phyloP scores from a whole-genome alignment of 1,140 invertebrate genomes.

The Globodera ellingtonae region DNA sequence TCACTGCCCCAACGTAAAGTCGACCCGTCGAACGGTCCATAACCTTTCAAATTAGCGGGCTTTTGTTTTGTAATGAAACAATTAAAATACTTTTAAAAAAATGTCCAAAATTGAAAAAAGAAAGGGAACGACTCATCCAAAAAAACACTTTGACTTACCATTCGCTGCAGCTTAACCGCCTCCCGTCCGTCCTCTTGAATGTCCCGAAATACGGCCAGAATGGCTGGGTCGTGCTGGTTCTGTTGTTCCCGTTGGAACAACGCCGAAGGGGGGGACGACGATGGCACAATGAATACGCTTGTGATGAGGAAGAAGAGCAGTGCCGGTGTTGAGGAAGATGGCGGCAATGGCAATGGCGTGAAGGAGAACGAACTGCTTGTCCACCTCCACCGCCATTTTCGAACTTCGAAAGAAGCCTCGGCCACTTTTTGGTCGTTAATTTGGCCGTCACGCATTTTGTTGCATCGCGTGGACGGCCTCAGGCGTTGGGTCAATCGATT shows the following conservation, averaged over 20 bases:
- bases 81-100: neutral
- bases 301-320: neutral
- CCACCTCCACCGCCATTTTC: neutral
- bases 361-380: neutral
- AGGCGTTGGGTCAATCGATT: neutral
- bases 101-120: too few relatives aligned
- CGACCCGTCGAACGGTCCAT: conserved; percentile 58
- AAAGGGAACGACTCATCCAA: neutral
- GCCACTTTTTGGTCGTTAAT: neutral
- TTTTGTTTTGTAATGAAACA: conserved; percentile 3
- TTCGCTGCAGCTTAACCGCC: conserved; percentile 51
- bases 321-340: too few relatives aligned
- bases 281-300: neutral
- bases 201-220: conserved; percentile 48
- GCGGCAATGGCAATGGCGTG: neutral
- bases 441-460: neutral
- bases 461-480: neutral
- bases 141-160: conserved; percentile 41
- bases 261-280: neutral
- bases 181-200: conserved; percentile 34
- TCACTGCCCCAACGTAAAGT: conserved; percentile 60
- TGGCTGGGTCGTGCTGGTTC: conserved; percentile 39
- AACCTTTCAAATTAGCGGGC: too few relatives aligned
- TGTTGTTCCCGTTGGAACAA: conserved; percentile 5
- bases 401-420: neutral